Percentiles rank a stretch among this genome's conserved stretches.
These are phyloP conservation scores for Meriones unguiculatus DNA, from an alignment of 2,113 vertebrate species.

Conservation along the genomic window DNA sequence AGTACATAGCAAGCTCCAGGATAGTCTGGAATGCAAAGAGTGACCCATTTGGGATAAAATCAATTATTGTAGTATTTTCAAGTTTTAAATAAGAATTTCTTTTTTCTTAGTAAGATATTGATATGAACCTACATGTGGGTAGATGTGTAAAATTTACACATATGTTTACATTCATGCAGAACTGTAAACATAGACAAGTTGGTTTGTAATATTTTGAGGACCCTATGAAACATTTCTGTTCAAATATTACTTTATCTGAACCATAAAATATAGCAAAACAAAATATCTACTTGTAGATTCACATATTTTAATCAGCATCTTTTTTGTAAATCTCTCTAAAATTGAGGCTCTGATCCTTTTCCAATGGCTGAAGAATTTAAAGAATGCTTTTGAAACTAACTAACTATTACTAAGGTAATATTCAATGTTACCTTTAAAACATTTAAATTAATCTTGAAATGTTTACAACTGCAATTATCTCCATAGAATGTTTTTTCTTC, in stretches of 20 bases:
- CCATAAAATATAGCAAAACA: background rate
- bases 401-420: too few species aligned
- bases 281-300: background rate
- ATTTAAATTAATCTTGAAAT: background rate
- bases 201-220: background rate
- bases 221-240: background rate
- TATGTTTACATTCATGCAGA: background rate
- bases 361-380: background rate
- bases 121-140: background rate
- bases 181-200: background rate
- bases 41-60: background rate
- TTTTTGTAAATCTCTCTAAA: background rate
- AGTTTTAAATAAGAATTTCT: background rate
- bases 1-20: background rate
- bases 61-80: background rate
- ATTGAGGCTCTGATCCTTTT: background rate
- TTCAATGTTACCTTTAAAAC: background rate
- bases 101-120: background rate
- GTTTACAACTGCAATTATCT: background rate
- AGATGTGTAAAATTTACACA: background rate
- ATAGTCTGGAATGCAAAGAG: background rate
- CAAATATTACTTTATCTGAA: slow-evolving; percentile 10
- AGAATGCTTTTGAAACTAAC: background rate
- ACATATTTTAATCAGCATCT: background rate
- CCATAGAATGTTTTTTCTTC: background rate